A percentile compares a stretch with the other conserved stretches of the same genome.
Conservation (phyloP, 2,888 invertebrate genomes). For the Diaperis boleti region DNA sequence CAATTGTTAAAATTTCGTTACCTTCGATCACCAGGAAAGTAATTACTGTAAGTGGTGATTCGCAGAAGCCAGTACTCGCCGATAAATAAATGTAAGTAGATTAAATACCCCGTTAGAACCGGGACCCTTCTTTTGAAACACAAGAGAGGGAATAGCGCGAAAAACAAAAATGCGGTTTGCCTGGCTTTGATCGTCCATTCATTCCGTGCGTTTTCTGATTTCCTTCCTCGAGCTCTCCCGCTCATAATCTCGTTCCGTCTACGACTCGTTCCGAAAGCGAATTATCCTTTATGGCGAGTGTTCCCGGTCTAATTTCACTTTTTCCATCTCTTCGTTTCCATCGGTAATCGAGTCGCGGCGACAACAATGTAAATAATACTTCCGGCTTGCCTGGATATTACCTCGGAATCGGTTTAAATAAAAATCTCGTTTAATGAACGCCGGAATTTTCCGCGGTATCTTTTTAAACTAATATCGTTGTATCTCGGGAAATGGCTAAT, state of each 20-base stretch:
- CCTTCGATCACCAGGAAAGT: no score
- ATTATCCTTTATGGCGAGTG: conserved; percentile 23
- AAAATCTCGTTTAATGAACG: conserved; percentile 34
- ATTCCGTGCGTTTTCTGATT: conserved; percentile 5
- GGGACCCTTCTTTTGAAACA: no score
- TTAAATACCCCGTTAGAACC: no score
- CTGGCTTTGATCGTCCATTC: neutral
- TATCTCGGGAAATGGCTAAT: conserved; percentile 76
- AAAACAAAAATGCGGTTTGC: neutral
- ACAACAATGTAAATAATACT: conserved; percentile 21
- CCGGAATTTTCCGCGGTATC: conserved; percentile 37
- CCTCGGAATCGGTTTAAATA: conserved; percentile 27
- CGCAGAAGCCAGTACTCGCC: no score
- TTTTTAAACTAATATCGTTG: conserved; percentile 70
- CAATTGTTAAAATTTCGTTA: no score
- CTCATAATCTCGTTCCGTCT: conserved; percentile 2
- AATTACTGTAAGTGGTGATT: no score
- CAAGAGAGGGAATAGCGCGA: no score
- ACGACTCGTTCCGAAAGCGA: conserved; percentile 6
- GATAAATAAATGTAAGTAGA: no score
- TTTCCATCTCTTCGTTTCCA: conserved; percentile 20
- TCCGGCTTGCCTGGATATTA: conserved; percentile 16
- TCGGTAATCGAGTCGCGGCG: conserved; percentile 26
- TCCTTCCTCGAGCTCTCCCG: neutral
- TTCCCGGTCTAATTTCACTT: conserved; percentile 19